Conservation (phyloP, 2,797 vertebrate species). For the Lates japonicus region DNA sequence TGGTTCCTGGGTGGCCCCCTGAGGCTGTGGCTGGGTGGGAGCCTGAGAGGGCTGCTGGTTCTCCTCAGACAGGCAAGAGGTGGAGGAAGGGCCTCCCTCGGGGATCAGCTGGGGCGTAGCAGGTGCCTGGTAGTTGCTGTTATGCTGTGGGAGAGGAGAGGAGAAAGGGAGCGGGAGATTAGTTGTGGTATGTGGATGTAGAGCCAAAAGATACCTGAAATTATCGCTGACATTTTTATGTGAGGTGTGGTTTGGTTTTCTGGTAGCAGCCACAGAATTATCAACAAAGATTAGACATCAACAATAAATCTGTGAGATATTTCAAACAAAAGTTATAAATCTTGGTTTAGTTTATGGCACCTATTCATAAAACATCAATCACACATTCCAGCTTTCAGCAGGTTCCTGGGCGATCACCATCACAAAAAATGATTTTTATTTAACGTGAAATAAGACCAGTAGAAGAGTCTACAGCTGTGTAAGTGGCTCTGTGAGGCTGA, state of each 20-base stretch:
- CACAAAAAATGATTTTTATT: background rate
- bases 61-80: conserved; percentile 81
- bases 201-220: conserved; percentile 19
- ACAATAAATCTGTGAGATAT: background rate
- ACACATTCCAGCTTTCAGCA: conserved; percentile 10
- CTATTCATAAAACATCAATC: background rate
- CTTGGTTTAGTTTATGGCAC: background rate
- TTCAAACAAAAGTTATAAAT: conserved; percentile 3
- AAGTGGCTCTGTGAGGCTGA: background rate
- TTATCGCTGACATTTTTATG: conserved; percentile 27
- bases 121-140: conserved; percentile 83
- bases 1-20: conserved; percentile 85
- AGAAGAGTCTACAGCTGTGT: background rate
- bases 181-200: conserved; percentile 2
- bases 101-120: conserved; percentile 81
- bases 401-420: background rate
- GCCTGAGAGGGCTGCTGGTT: conserved; percentile 82
- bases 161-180: conserved; percentile 17
- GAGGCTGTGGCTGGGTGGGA: conserved; percentile 82
- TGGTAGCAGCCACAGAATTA: conserved; percentile 15
- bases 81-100: conserved; percentile 61
- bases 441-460: background rate
- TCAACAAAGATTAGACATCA: background rate
- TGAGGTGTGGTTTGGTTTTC: conserved; percentile 13
- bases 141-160: conserved; percentile 83